Conservation (phyloP, 2,888 invertebrate genomes). For the Deilephila elpenor region DNA sequence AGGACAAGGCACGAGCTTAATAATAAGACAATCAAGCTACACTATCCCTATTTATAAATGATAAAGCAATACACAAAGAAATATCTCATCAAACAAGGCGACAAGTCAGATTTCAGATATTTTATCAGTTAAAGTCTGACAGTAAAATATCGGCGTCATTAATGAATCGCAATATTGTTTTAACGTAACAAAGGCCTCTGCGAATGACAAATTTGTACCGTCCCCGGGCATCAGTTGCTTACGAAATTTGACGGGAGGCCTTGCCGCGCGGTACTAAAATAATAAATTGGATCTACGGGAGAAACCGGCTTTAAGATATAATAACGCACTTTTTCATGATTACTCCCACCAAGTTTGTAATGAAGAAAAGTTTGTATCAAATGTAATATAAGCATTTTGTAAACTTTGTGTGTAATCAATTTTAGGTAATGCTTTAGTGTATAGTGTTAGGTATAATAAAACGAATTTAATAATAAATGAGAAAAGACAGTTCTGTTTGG, state of each 20-base stretch:
- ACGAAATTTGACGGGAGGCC: constrained; percentile 41
- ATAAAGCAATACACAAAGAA: not conserved
- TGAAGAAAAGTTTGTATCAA: not conserved
- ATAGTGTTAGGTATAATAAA: not conserved
- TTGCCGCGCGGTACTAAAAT: constrained; percentile 19
- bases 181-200: constrained; percentile 72
- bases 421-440: not conserved
- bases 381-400: not conserved
- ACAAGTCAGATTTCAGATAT: constrained; percentile 59
- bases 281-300: constrained; percentile 29
- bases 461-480: too few relatives aligned
- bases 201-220: constrained; percentile 73
- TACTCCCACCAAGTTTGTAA: constrained; percentile 1
- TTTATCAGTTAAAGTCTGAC: constrained; percentile 71
- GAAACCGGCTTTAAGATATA: constrained; percentile 16
- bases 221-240: constrained; percentile 67
- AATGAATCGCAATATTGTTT: constrained; percentile 77
- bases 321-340: constrained; percentile 20
- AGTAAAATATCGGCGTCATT: constrained; percentile 76
- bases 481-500: too few relatives aligned
- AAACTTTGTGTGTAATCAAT: not conserved
- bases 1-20: too few relatives aligned
- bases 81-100: not conserved
- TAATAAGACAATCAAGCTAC: too few relatives aligned
- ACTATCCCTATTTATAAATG: not conserved